These are phyloP conservation scores for Alethe diademata DNA, from an alignment of 2,113 vertebrate genomes.

Conservation along the genomic window DNA sequence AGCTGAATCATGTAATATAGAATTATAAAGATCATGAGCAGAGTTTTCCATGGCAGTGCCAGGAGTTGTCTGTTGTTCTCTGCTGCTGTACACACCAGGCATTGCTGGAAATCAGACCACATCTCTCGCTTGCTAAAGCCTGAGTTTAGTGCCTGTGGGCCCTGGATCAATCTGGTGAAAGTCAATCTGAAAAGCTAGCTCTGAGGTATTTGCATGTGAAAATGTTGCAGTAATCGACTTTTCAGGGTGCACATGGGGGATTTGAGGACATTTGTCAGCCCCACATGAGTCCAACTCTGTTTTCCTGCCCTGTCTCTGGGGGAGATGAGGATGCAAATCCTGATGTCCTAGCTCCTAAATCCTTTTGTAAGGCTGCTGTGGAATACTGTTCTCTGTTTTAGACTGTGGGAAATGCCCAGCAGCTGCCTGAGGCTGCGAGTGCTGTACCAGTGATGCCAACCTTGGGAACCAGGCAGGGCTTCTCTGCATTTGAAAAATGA, in stretches of 20 bases:
- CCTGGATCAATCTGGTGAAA: not conserved
- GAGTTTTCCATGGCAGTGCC: not conserved
- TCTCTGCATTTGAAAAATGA: too few species aligned
- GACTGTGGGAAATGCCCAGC: not conserved
- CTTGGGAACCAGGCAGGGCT: not conserved
- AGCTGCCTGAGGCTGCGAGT: not conserved
- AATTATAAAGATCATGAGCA: not conserved
- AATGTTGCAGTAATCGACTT: not conserved
- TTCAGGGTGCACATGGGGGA: not conserved
- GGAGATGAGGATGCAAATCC: not conserved
- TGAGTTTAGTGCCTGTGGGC: not conserved
- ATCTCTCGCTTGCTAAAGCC: not conserved
- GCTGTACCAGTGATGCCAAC: not conserved
- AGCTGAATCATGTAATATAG: not conserved
- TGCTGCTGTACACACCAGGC: accelerated
- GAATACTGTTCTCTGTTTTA: not conserved
- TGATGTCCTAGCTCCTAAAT: not conserved
- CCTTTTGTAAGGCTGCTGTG: not conserved
- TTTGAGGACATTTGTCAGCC: accelerated
- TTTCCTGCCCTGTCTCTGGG: not conserved
- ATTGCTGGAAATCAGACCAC: not conserved
- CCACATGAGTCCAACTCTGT: not conserved
- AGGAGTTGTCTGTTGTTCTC: not conserved
- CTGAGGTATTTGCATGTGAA: not conserved
- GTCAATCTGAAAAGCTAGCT: not conserved